These are phyloP conservation scores for Coregonus suidteri DNA, from an alignment of 2,797 vertebrate species.

Conservation along the genomic window DNA sequence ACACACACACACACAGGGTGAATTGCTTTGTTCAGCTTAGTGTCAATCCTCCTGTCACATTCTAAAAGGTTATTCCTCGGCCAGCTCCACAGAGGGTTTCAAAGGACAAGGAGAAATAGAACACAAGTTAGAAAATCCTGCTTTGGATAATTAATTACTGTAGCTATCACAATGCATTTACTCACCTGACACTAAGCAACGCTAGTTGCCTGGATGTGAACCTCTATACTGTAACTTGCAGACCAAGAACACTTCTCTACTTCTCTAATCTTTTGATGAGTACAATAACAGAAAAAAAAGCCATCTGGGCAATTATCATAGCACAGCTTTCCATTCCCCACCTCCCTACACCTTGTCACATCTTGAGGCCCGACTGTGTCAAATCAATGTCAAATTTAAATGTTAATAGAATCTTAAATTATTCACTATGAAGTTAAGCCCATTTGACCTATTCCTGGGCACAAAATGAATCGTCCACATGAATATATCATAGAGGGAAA, in stretches of 20 bases:
- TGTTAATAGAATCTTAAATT: conserved; percentile 82
- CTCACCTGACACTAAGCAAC: conserved; percentile 11
- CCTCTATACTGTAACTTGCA: background rate
- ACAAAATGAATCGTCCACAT: conserved; percentile 62
- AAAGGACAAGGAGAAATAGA: conserved; percentile 24
- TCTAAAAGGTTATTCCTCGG: conserved; percentile 64
- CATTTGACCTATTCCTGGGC: conserved; percentile 70
- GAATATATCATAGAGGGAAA: conserved; percentile 66
- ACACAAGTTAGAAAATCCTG: conserved; percentile 25
- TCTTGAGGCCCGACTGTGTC: conserved; percentile 65
- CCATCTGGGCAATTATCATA: conserved; percentile 49
- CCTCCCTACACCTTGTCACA: conserved; percentile 50
- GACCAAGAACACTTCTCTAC: background rate
- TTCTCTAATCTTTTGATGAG: background rate
- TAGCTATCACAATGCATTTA: background rate
- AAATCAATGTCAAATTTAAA: conserved; percentile 82
- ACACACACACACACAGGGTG: background rate
- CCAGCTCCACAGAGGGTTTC: conserved; percentile 15
- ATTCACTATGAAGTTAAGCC: conserved; percentile 75
- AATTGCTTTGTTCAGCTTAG: conserved; percentile 37
- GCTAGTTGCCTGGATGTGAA: background rate
- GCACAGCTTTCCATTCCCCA: conserved; percentile 41
- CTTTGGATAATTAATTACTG: conserved; percentile 19
- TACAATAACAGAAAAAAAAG: conserved; percentile 31
- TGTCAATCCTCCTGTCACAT: conserved; percentile 55